A percentile compares a stretch with the other conserved stretches of the same genome.
These are phyloP conservation scores for Taurulus bubalis DNA, from an alignment of 2,113 vertebrate species.

Conservation along the genomic window DNA sequence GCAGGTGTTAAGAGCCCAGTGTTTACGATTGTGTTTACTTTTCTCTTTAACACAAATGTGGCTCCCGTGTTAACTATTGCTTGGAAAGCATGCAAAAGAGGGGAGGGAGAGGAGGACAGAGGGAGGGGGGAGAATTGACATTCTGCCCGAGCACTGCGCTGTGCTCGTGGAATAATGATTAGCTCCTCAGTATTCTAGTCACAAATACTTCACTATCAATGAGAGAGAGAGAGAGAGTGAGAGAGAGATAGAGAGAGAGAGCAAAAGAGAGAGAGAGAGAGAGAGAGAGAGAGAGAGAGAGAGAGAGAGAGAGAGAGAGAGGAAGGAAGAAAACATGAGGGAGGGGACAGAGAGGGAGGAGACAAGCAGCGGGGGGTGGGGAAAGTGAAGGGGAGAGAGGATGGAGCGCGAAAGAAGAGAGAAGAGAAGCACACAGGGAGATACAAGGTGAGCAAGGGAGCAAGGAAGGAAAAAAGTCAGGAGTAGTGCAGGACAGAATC, in stretches of 20 bases:
- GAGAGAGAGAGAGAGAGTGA: constrained; percentile 41
- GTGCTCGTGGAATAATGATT: constrained; percentile 85
- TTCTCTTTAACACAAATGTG: constrained; percentile 54
- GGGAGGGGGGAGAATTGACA: constrained; percentile 79
- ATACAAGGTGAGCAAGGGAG: constrained; percentile 69
- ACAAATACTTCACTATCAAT: constrained; percentile 86
- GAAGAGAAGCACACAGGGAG: constrained; percentile 47
- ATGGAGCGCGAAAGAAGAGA: constrained; percentile 14
- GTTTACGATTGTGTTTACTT: constrained; percentile 32
- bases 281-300: constrained; percentile 53
- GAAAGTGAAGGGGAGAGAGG: neutral
- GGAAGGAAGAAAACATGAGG: constrained; percentile 55
- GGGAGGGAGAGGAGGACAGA: constrained; percentile 56
- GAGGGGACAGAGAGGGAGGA: constrained; percentile 54
- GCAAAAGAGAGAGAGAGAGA: constrained; percentile 51
- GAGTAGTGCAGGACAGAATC: constrained; percentile 59
- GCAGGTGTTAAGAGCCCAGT: constrained; percentile 54
- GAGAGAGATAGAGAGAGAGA: constrained; percentile 48
- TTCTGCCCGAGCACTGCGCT: constrained; percentile 78
- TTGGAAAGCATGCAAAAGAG: constrained; percentile 65
- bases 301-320: constrained; percentile 40
- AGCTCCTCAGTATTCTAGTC: constrained; percentile 85
- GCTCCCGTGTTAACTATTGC: constrained; percentile 75
- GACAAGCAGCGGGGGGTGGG: constrained; percentile 1
- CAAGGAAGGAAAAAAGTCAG: constrained; percentile 52